These are phyloP conservation scores for Varecia variegata DNA, from an alignment of 2,797 vertebrate species.

Conservation along the genomic window DNA sequence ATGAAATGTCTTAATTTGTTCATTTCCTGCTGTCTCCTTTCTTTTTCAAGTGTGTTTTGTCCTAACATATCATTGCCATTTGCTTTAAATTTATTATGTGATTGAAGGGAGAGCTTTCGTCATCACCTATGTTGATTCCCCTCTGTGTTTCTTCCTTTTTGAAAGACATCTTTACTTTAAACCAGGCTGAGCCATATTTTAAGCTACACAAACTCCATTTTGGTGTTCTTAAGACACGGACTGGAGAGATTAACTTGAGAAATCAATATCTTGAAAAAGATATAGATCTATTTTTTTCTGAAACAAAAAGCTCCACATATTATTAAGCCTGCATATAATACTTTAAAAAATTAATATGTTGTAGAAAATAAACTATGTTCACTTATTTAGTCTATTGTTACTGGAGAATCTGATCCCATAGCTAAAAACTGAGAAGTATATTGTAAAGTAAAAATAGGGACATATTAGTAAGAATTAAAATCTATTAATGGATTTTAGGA, in stretches of 20 bases:
- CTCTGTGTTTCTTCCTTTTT: constrained; percentile 51
- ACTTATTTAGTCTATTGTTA: not conserved
- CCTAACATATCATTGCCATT: constrained; percentile 58
- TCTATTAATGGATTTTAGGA: not conserved
- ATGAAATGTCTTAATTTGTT: constrained; percentile 78
- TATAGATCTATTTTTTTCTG: not conserved
- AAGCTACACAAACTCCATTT: not conserved
- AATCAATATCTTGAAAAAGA: not conserved
- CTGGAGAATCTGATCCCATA: not conserved
- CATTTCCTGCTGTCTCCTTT: constrained; percentile 62
- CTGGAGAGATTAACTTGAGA: not conserved
- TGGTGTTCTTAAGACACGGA: not conserved
- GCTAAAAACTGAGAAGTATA: not conserved
- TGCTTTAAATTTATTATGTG: constrained; percentile 76
- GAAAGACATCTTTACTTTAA: constrained; percentile 74
- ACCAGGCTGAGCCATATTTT: constrained; percentile 38
- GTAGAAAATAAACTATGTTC: not conserved
- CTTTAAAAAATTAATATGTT: not conserved
- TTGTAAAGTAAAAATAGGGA: not conserved
- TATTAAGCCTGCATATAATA: not conserved
- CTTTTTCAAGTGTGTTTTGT: constrained; percentile 51
- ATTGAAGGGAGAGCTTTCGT: constrained; percentile 64
- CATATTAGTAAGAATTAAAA: not conserved
- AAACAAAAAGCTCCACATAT: not conserved
- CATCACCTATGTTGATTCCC: constrained; percentile 45